These are phyloP conservation scores for Lithobates pipiens DNA, from an alignment of 2,797 vertebrate genomes.

Conservation along the genomic window DNA sequence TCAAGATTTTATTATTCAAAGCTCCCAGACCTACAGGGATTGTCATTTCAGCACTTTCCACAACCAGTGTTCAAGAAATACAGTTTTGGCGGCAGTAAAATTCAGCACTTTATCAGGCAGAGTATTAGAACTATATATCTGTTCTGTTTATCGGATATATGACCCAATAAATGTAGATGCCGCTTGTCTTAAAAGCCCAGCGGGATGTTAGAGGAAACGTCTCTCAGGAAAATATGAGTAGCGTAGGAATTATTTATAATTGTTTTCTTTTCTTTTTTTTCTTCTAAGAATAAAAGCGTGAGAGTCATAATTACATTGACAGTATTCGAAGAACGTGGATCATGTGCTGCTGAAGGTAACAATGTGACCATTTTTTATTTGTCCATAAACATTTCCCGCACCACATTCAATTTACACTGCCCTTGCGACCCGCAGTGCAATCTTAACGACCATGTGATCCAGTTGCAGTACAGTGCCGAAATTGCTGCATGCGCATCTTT, in stretches of 20 bases:
- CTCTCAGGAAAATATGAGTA: conserved; percentile 62
- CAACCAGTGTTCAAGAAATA: conserved; percentile 68
- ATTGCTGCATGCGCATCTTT: too few relatives aligned
- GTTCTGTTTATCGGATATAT: conserved; percentile 67
- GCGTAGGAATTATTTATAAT: conserved; percentile 6
- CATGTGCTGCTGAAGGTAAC: not conserved
- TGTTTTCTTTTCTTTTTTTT: conserved; percentile 11
- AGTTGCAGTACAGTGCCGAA: too few relatives aligned
- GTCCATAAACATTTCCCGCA: too few relatives aligned
- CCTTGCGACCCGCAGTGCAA: too few relatives aligned
- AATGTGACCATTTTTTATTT: not conserved
- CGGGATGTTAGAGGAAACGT: conserved; percentile 63
- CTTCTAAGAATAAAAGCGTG: conserved; percentile 11
- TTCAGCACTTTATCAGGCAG: conserved; percentile 65
- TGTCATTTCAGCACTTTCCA: conserved; percentile 61
- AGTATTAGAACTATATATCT: conserved; percentile 66
- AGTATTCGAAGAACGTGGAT: not conserved
- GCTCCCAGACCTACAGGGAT: conserved; percentile 62
- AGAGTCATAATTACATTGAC: not conserved
- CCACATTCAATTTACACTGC: too few relatives aligned
- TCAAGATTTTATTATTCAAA: conserved; percentile 67
- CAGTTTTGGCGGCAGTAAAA: conserved; percentile 64
- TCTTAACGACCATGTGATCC: too few relatives aligned
- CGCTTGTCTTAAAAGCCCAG: conserved; percentile 65
- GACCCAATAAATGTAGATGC: conserved; percentile 59